Evolutionary conservation across 1,140 invertebrate genomes (phyloP), one percentile per base, ranked within the genome.

Genomic region (Neelides sp.): DNA sequence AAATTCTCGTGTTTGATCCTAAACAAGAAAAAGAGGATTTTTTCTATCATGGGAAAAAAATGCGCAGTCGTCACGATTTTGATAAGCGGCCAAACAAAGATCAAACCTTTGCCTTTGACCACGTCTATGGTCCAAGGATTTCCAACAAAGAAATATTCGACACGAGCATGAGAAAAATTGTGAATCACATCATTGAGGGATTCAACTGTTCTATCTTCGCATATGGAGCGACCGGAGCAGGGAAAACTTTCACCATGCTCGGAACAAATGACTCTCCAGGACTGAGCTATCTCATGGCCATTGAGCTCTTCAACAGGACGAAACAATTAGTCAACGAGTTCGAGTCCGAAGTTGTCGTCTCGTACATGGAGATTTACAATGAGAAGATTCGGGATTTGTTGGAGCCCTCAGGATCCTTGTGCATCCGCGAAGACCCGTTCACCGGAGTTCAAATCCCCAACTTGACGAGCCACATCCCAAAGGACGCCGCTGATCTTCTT

Each of bases 191-290:
- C 20, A 73, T 93, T 54, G 79, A 86, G 58, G 89, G 89, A 1
- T 91, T 85, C 62, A 92, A 89, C 63, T 94, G 90, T 64, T 50
- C 62, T 30, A 86, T 92, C 1, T 92, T 92, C 70, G 87, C 82
- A 1, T 93, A 93, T 64, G 88, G 88, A 2, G 86, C 88, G 4
- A 92, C 85, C 37, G 93, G 93, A 12, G 88, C 93, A 45, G 94
- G 95, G 0, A 98, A 98, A 71, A 98, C 94, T 3, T 85, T 86
- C 64, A 98, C 94, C 0, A 98, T 98, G 94, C 75, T 98, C 27
- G 95, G 94, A 1, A 84, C 75, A 51, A 72, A 75, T 17, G 72
- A 80, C 13, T 75, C 80, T 61, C 91, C 89, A 3, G 94, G 94
- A 0, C 84, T 98, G n/a, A 94, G 91, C 48, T 93, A 82, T 60